phyloP scores from a whole-genome alignment of 2,113 vertebrate species.

The Phyllostomus discolor region DNA sequence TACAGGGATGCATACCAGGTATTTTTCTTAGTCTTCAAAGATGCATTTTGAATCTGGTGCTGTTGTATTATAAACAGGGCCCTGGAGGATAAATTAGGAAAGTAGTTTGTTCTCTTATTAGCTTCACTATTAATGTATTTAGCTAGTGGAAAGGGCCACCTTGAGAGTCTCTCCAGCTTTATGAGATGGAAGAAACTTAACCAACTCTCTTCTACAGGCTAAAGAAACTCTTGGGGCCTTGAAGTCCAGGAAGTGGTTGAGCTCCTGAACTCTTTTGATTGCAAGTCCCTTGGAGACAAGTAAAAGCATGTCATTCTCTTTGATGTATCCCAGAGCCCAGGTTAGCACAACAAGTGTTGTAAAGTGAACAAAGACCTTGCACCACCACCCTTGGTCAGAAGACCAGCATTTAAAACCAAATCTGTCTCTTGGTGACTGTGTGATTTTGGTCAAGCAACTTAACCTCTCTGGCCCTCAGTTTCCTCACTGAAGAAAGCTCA shows the following conservation, averaged over 20 bases:
- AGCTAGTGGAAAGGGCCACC: not conserved
- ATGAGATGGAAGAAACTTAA: not conserved
- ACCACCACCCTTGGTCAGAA: not conserved
- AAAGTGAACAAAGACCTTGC: not conserved
- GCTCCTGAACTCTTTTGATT: not conserved
- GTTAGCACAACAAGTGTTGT: too few species aligned
- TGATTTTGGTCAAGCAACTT: not conserved
- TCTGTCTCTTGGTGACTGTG: not conserved
- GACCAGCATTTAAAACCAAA: not conserved
- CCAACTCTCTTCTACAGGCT: not conserved
- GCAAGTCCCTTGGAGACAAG: not conserved
- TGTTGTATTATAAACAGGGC: not conserved
- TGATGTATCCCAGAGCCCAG: not conserved
- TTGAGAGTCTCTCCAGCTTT: not conserved
- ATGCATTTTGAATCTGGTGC: not conserved
- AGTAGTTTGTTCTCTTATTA: not conserved
- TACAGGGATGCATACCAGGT: too few species aligned
- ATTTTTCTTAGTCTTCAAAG: not conserved
- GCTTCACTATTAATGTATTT: not conserved
- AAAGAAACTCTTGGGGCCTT: not conserved
- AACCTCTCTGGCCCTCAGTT: not conserved
- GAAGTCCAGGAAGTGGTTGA: not conserved
- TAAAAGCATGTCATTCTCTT: not conserved
- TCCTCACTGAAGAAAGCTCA: not conserved
- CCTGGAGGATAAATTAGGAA: not conserved